phyloP scores from a whole-genome alignment of 2,888 invertebrate genomes.

The Pilophorus perplexus region DNA sequence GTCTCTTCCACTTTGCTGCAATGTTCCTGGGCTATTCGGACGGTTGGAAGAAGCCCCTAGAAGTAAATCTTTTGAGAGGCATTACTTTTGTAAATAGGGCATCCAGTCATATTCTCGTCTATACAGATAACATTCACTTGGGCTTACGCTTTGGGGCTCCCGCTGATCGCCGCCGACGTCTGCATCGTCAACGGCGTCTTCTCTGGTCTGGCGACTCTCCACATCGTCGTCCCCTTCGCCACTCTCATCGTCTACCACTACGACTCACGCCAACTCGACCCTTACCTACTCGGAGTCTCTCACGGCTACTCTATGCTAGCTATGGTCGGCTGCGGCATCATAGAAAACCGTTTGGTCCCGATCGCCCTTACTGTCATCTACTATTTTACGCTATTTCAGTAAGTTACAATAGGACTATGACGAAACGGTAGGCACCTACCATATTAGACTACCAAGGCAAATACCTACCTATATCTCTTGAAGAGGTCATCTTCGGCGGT shows the following conservation, averaged over 20 bases:
- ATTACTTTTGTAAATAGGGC: no score
- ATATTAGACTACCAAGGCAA: no score
- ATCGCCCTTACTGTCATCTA: constrained; percentile 18
- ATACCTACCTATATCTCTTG: no score
- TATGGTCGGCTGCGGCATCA: constrained; percentile 22
- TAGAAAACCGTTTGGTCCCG: constrained; percentile 3
- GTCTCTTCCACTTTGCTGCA: constrained; percentile 2
- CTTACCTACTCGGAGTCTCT: constrained; percentile 32
- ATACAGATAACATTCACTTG: constrained; percentile 34
- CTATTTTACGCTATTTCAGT: constrained; percentile 40
- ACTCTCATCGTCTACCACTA: constrained; percentile 34
- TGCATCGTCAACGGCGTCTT: constrained; percentile 8
- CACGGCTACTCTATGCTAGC: constrained; percentile 31
- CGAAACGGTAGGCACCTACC: no score
- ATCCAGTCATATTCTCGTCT: neutral
- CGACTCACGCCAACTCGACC: constrained; percentile 9
- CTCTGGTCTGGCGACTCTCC: constrained; percentile 31
- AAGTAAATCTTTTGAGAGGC: neutral
- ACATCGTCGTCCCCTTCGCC: constrained; percentile 33
- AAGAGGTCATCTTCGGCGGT: no score
- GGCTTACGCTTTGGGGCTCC: constrained; percentile 36
- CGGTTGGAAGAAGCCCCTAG: neutral
- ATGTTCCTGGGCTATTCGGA: neutral
- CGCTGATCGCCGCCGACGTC: constrained; percentile 39
- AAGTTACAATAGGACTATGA: no score